These are phyloP conservation scores for Hylaeus anthracinus DNA, from an alignment of 1,140 invertebrate species.

Conservation along the genomic window DNA sequence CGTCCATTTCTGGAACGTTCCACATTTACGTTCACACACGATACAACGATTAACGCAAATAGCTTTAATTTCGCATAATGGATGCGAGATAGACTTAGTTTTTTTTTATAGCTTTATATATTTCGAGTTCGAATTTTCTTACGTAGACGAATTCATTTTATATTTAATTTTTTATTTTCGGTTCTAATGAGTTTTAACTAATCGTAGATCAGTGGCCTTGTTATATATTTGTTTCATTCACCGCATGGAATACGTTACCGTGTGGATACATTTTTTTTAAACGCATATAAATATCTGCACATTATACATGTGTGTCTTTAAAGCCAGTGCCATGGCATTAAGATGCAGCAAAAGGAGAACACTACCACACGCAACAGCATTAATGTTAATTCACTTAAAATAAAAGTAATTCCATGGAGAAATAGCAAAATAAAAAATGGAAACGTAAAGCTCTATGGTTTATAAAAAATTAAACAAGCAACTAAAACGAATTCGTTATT, in stretches of 20 bases:
- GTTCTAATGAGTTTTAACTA: not conserved
- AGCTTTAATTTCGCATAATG: slow-evolving; percentile 27
- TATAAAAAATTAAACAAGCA: slow-evolving; percentile 27
- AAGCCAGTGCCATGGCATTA: slow-evolving; percentile 47
- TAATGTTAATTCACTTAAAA: slow-evolving; percentile 34
- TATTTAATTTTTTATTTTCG: slow-evolving; percentile 16
- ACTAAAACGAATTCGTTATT: slow-evolving; percentile 30
- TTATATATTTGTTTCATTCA: slow-evolving; percentile 17
- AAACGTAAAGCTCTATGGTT: slow-evolving; percentile 16
- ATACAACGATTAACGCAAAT: slow-evolving; percentile 46
- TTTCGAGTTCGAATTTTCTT: not conserved
- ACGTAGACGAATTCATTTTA: slow-evolving; percentile 6
- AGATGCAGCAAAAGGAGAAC: slow-evolving; percentile 41
- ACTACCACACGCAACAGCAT: slow-evolving; percentile 45
- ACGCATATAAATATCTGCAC: slow-evolving; percentile 29
- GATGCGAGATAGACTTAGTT: slow-evolving; percentile 1
- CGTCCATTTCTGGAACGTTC: slow-evolving; percentile 88
- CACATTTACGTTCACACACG: slow-evolving; percentile 76
- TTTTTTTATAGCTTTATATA: slow-evolving; percentile 6
- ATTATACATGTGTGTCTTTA: slow-evolving; percentile 17
- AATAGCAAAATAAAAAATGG: slow-evolving; percentile 21
- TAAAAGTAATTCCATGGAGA: slow-evolving; percentile 7
- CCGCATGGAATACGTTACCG: slow-evolving; percentile 54
- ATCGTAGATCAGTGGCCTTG: slow-evolving; percentile 28
- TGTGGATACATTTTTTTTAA: slow-evolving; percentile 68